phyloP scores from a whole-genome alignment of 1,140 invertebrate species.

The Papilio machaon region DNA sequence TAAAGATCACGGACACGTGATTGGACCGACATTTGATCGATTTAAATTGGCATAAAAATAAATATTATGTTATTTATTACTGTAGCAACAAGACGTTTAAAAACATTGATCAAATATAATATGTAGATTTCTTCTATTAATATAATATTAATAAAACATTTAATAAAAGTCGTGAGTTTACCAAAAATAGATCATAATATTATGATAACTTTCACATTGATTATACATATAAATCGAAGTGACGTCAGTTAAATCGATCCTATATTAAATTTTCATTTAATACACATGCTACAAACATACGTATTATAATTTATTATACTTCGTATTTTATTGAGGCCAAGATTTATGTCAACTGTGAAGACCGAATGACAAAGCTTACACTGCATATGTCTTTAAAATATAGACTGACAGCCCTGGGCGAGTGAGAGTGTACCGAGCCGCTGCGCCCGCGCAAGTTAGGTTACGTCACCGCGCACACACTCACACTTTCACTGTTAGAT shows the following conservation, averaged over 20 bases:
- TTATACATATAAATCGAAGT: not conserved
- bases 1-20: constrained; percentile 33
- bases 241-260: too few species aligned
- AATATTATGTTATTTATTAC: constrained; percentile 14
- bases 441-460: constrained; percentile 51
- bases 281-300: too few species aligned
- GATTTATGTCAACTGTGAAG: too few species aligned
- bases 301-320: not conserved
- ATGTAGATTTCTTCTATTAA: not conserved
- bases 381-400: not conserved
- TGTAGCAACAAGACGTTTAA: not conserved
- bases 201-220: not conserved
- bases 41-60: not conserved
- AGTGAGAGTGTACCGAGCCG: constrained; percentile 68
- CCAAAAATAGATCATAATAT: not conserved
- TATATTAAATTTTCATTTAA: too few species aligned
- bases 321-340: too few species aligned
- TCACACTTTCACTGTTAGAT: constrained; percentile 78
- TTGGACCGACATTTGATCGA: constrained; percentile 31
- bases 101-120: not conserved
- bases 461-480: constrained; percentile 76
- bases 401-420: constrained; percentile 34
- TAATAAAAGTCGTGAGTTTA: not conserved
- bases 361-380: not conserved
- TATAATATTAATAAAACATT: not conserved